Evolutionary conservation across 2,797 vertebrate species (phyloP).

Genomic region (Rhabdophis nuchalis): DNA sequence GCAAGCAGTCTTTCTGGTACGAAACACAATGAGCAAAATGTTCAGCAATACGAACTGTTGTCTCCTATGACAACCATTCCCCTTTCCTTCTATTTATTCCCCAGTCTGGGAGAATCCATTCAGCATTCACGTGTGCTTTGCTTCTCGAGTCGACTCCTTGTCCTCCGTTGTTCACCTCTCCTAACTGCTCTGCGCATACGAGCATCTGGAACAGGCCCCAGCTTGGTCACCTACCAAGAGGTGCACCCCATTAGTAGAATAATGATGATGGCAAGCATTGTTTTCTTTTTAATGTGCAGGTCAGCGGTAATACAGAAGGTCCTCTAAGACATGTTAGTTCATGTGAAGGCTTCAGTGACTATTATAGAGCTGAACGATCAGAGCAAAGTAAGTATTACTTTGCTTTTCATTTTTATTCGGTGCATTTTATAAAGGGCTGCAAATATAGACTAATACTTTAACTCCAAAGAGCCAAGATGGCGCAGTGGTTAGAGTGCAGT

Average conservation of each 20-base stretch:
- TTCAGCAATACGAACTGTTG: no score
- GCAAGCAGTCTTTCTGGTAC: no score
- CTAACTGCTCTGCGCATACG: no score
- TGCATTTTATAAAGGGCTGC: not conserved
- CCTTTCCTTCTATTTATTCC: no score
- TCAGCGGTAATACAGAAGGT: conserved; percentile 67
- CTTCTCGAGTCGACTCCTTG: no score
- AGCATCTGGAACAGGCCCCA: no score
- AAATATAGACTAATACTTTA: not conserved
- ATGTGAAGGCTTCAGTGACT: conserved; percentile 84
- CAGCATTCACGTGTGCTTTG: no score
- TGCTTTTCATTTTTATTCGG: not conserved
- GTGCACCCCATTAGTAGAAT: not conserved
- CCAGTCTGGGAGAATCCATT: no score
- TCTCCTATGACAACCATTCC: no score
- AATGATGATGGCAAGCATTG: not conserved
- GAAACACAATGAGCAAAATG: no score
- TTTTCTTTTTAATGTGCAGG: conserved; percentile 57
- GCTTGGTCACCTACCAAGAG: not conserved
- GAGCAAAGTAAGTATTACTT: conserved; percentile 70
- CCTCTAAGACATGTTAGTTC: conserved; percentile 83
- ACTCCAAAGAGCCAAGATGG: not conserved
- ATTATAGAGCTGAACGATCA: conserved; percentile 65
- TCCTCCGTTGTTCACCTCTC: no score
- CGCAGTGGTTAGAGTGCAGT: no score